Evolutionary conservation across 2,888 invertebrate genomes (phyloP).

Genomic region (Drosophila paranaensis): DNA sequence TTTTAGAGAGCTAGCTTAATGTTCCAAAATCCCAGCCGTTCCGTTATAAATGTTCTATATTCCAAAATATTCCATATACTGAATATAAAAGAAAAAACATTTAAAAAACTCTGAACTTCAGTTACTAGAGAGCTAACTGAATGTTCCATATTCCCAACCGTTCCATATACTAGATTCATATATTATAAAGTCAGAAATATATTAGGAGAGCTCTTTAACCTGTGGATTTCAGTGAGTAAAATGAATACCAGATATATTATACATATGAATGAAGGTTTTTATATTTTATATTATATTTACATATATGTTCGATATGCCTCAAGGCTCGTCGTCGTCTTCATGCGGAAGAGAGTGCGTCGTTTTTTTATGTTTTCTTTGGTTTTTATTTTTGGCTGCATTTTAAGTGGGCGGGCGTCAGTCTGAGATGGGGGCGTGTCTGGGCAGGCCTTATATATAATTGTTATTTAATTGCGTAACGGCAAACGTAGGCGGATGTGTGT

Average conservation of each 20-base stretch:
- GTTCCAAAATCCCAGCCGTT: not conserved
- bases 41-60: not conserved
- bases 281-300: not conserved
- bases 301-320: not conserved
- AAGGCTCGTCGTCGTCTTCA: not conserved
- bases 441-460: conserved; percentile 1
- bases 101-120: too few species aligned
- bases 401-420: not conserved
- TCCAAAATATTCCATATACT: too few species aligned
- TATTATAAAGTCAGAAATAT: too few species aligned
- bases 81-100: too few species aligned
- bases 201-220: too few species aligned
- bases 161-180: not conserved
- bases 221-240: too few species aligned
- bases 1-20: not conserved
- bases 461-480: conserved; percentile 50
- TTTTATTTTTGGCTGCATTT: conserved; percentile 11
- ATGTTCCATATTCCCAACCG: not conserved
- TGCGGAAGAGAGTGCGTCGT: conserved; percentile 40
- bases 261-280: too few species aligned
- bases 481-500: conserved; percentile 43
- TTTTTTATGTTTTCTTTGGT: not conserved
- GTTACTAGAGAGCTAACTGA: too few species aligned
- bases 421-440: too few species aligned
- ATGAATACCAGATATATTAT: not conserved